Evolutionary conservation across 2,797 vertebrate genomes (phyloP).

Genomic region (Scomberomorus guttatus): DNA sequence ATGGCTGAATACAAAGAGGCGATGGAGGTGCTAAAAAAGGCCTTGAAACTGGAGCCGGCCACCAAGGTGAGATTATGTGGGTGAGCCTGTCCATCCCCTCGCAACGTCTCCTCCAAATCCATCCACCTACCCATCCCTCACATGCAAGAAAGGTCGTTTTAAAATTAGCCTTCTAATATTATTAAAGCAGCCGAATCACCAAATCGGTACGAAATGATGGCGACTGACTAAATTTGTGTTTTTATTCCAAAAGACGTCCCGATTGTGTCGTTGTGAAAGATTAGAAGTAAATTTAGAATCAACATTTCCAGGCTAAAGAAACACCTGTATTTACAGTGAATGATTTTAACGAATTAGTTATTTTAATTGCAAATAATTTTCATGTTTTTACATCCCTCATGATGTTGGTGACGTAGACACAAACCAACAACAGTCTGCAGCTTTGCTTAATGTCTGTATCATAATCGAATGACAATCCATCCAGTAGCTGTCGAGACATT

Average conservation of each 20-base stretch:
- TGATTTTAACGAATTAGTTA: no score
- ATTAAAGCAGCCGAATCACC: not conserved
- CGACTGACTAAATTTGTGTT: slow-evolving; percentile 2
- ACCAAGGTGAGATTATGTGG: slow-evolving; percentile 86
- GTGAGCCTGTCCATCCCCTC: slow-evolving; percentile 16
- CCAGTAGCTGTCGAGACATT: no score
- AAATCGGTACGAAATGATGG: not conserved
- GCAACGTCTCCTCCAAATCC: slow-evolving; percentile 14
- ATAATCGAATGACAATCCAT: no score
- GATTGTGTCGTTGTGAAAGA: not conserved
- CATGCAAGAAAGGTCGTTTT: slow-evolving; percentile 34
- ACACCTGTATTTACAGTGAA: no score
- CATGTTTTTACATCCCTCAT: no score
- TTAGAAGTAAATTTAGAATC: not conserved
- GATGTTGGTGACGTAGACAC: no score
- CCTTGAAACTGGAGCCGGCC: slow-evolving; percentile 89
- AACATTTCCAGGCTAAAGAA: not conserved
- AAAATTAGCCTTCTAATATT: slow-evolving; percentile 5
- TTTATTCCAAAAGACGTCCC: not conserved
- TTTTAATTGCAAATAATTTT: no score
- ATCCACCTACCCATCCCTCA: not conserved
- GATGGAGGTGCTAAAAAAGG: slow-evolving; percentile 86
- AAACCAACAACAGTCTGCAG: no score
- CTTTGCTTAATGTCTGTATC: no score
- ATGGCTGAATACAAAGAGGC: slow-evolving; percentile 87